These are phyloP conservation scores for Choloepus hoffmanni DNA, from an alignment of 2,113 vertebrate genomes.

Conservation along the genomic window DNA sequence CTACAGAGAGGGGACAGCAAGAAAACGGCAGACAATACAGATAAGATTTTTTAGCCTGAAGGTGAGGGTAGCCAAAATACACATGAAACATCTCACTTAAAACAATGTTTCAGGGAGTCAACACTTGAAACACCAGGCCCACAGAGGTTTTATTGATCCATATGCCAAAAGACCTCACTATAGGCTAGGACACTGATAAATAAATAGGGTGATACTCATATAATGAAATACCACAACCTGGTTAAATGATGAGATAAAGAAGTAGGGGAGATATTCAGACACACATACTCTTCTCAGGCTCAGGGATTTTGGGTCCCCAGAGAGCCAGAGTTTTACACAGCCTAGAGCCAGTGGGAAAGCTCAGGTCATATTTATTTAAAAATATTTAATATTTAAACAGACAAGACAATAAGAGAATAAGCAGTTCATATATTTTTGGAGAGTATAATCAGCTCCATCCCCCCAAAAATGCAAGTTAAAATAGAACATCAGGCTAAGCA, in stretches of 20 bases:
- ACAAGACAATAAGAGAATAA: neutral
- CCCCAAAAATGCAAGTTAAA: neutral
- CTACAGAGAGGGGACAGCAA: slow-evolving; percentile 82
- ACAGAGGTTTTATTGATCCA: neutral
- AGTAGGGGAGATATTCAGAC: neutral
- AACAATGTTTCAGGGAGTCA: slow-evolving; percentile 7
- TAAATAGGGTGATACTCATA: neutral
- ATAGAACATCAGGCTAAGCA: neutral
- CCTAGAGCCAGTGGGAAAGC: neutral
- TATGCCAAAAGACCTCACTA: neutral
- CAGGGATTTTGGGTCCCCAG: neutral
- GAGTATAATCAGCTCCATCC: neutral
- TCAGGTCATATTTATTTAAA: neutral
- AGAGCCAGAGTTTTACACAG: neutral
- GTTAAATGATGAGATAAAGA: neutral
- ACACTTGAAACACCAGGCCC: slow-evolving; percentile 1
- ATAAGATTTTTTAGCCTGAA: slow-evolving; percentile 67
- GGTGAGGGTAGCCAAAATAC: slow-evolving; percentile 51
- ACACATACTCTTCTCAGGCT: no score
- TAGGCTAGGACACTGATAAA: neutral
- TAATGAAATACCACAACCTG: neutral
- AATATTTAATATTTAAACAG: neutral
- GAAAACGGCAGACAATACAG: slow-evolving; percentile 81
- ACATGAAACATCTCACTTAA: slow-evolving; percentile 61
- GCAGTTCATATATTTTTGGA: neutral